These are phyloP conservation scores for Pocillopora meandrina DNA, from an alignment of 92 coral and sea anemone species.

Conservation along the genomic window DNA sequence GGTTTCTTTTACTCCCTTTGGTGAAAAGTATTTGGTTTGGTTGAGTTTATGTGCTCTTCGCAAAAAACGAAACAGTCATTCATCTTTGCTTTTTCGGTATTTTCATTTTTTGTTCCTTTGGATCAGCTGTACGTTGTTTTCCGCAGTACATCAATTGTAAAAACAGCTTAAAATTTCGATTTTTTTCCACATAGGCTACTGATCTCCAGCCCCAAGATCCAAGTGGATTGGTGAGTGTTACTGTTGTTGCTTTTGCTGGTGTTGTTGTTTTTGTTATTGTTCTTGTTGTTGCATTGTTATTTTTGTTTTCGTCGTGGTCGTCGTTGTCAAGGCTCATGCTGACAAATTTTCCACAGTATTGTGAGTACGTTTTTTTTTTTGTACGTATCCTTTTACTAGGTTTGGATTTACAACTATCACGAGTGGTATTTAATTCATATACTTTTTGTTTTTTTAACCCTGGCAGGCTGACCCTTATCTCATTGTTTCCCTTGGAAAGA, in stretches of 20 bases:
- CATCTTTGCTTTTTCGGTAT: too few species aligned
- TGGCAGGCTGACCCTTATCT: conserved; percentile 95
- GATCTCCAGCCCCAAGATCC: conserved; percentile 96
- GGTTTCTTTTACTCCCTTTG: too few species aligned
- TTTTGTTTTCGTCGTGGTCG: too few species aligned
- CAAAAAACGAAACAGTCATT: too few species aligned
- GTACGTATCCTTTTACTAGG: not conserved
- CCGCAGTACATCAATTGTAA: not conserved
- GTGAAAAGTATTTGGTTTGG: too few species aligned
- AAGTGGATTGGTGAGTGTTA: conserved; percentile 78
- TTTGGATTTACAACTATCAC: not conserved
- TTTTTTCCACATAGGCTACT: conserved; percentile 53
- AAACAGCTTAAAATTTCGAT: not conserved
- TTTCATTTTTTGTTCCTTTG: too few species aligned
- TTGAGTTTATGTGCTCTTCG: too few species aligned
- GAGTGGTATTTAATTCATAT: not conserved
- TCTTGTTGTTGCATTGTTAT: too few species aligned
- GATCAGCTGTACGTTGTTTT: too few species aligned
- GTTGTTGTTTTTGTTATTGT: not conserved
- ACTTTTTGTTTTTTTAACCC: not conserved
- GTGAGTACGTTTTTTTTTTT: too few species aligned
- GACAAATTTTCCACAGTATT: too few species aligned
- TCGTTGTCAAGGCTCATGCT: too few species aligned
- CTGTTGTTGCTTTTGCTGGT: not conserved
- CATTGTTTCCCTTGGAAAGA: conserved; percentile 89